phyloP scores from a whole-genome alignment of 2,113 vertebrate genomes.

The Brevimyrus niger region DNA sequence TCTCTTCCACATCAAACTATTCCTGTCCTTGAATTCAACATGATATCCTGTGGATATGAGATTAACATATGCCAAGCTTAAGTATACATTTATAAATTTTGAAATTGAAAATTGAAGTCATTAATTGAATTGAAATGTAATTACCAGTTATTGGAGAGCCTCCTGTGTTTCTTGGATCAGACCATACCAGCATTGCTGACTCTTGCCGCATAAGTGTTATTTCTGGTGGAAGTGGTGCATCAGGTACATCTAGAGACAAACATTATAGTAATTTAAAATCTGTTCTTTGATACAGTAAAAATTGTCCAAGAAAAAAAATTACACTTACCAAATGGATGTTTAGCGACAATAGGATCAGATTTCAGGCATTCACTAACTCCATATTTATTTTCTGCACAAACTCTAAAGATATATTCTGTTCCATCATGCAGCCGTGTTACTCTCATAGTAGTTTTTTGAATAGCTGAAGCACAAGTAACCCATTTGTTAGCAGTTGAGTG shows the following conservation, averaged over 20 bases:
- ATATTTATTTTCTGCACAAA: conserved; percentile 96
- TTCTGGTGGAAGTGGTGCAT: conserved; percentile 84
- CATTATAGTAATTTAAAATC: not conserved
- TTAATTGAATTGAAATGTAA: not conserved
- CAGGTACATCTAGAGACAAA: conserved; percentile 80
- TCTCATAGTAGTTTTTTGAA: conserved; percentile 90
- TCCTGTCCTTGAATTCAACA: conserved; percentile 91
- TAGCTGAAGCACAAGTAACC: conserved; percentile 88
- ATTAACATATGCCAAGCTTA: not conserved
- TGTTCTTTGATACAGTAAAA: not conserved
- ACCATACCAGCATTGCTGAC: conserved; percentile 82
- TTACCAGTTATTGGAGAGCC: conserved; percentile 95
- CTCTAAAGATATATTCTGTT: conserved; percentile 87
- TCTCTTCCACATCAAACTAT: conserved; percentile 95
- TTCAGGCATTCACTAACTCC: conserved; percentile 89
- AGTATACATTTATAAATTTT: not conserved
- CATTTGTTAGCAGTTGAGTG: conserved; percentile 89
- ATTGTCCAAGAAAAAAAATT: not conserved
- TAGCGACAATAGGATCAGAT: conserved; percentile 84
- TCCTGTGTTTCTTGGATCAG: conserved; percentile 83
- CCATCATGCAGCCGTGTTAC: conserved; percentile 92
- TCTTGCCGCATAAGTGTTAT: conserved; percentile 82
- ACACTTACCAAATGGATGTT: conserved; percentile 92
- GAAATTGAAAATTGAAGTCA: not conserved
- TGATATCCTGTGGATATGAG: conserved; percentile 73